A percentile compares a stretch with the other conserved stretches of the same genome.
Conservation (phyloP, 1,140 invertebrate species). For the Drosophila sturtevanti region DNA sequence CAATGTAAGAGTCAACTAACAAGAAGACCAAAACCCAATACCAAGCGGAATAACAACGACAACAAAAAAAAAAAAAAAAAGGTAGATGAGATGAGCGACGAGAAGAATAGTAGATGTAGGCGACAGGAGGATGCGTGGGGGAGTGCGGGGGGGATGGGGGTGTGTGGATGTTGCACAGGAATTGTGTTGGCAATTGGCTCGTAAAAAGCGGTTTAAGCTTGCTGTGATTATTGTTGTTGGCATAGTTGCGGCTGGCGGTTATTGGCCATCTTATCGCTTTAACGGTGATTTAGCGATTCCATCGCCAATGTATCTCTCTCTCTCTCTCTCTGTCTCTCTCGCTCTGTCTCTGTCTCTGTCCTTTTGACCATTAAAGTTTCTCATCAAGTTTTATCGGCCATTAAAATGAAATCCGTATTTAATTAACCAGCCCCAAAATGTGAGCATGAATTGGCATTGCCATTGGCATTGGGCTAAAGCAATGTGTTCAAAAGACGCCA, state of each 20-base stretch:
- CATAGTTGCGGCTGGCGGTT: conserved; percentile 15
- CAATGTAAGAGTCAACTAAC: conserved; percentile 54
- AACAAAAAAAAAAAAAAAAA: not conserved
- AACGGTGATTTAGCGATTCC: conserved; percentile 75
- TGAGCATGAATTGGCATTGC: conserved; percentile 80
- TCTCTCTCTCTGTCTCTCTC: too few relatives aligned
- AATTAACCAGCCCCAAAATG: conserved; percentile 80
- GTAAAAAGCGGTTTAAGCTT: conserved; percentile 66
- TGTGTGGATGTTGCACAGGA: too few relatives aligned
- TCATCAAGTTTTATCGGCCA: conserved; percentile 82
- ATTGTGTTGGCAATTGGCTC: conserved; percentile 73
- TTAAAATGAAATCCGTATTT: conserved; percentile 81
- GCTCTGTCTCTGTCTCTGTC: too few relatives aligned
- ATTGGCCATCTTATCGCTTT: conserved; percentile 70
- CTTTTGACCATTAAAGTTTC: conserved; percentile 69
- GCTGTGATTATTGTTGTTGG: conserved; percentile 26
- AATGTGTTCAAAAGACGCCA: conserved; percentile 15
- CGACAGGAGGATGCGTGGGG: too few relatives aligned
- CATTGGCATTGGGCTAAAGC: conserved; percentile 65
- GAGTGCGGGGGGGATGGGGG: too few relatives aligned
- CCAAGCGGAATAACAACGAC: not conserved
- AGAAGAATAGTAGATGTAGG: too few relatives aligned
- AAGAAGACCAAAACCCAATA: not conserved
- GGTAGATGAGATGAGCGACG: not conserved
- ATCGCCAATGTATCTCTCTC: conserved; percentile 9